These are phyloP conservation scores for Brachionus koreanus DNA, from an alignment of 1,140 invertebrate genomes.

Conservation along the genomic window DNA sequence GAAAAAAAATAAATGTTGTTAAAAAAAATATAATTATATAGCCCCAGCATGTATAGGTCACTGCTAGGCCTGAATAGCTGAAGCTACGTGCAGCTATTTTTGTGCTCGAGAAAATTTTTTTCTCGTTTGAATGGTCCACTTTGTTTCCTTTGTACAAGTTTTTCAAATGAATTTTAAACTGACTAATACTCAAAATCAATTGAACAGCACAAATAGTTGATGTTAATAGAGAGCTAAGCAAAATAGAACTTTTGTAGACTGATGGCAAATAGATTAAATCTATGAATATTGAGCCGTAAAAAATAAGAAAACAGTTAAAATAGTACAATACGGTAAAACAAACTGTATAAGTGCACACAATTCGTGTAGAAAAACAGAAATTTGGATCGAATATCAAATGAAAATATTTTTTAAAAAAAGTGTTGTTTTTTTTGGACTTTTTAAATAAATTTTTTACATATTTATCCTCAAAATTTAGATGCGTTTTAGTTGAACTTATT, in stretches of 20 bases:
- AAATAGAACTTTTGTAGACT: not conserved
- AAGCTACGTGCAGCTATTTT: constrained; percentile 12
- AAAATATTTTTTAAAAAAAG: constrained; percentile 16
- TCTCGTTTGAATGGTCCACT: not conserved
- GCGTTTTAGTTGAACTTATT: not conserved
- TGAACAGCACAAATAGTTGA: not conserved
- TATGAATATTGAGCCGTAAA: constrained; percentile 43
- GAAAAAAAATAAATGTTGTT: constrained; percentile 8
- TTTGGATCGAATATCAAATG: not conserved
- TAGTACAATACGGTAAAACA: constrained; percentile 34
- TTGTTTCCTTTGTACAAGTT: constrained; percentile 25
- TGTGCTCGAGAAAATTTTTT: not conserved
- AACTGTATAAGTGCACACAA: constrained; percentile 28
- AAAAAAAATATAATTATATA: constrained; percentile 33
- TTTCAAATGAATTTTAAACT: not conserved
- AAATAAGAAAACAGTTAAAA: constrained; percentile 19
- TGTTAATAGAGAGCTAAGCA: not conserved
- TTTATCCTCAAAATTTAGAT: constrained; percentile 11
- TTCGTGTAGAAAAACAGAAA: constrained; percentile 35
- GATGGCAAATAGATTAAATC: constrained; percentile 18
- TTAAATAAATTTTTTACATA: not conserved
- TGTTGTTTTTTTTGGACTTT: not conserved
- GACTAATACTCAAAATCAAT: not conserved
- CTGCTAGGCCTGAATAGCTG: not conserved
- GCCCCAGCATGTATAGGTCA: constrained; percentile 38